A percentile compares a stretch with the other conserved stretches of the same genome.
Conservation (phyloP, 2,797 vertebrate species). For the Centropyge bicolor region DNA sequence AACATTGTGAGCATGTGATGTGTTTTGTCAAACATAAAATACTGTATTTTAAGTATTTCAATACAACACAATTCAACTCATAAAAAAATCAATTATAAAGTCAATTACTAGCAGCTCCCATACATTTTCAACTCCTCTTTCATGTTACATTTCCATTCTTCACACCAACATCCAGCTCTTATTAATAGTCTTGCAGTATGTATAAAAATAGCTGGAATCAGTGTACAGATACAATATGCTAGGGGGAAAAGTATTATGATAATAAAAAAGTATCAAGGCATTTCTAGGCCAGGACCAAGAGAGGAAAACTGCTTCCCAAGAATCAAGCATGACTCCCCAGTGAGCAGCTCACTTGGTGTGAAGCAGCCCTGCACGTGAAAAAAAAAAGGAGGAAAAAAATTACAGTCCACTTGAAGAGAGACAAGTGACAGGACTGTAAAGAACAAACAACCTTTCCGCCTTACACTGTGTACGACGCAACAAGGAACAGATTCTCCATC, state of each 20-base stretch:
- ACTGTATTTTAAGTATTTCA: background rate
- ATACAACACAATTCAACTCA: background rate
- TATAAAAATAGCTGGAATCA: slow-evolving; percentile 70
- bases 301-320: slow-evolving; percentile 66
- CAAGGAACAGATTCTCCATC: slow-evolving; percentile 54
- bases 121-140: slow-evolving; percentile 34
- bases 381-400: background rate
- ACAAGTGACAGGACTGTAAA: slow-evolving; percentile 47
- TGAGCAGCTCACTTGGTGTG: slow-evolving; percentile 47
- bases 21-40: background rate
- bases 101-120: slow-evolving; percentile 30
- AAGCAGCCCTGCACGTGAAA: background rate
- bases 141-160: slow-evolving; percentile 56
- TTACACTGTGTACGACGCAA: slow-evolving; percentile 23
- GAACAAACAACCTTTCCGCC: slow-evolving; percentile 56
- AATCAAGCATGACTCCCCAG: slow-evolving; percentile 59
- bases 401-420: slow-evolving; percentile 59
- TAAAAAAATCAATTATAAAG: slow-evolving; percentile 21
- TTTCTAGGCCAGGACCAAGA: slow-evolving; percentile 73
- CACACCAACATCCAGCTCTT: slow-evolving; percentile 50
- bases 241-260: slow-evolving; percentile 57
- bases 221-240: slow-evolving; percentile 69
- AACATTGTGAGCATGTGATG: background rate
- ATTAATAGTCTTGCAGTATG: slow-evolving; percentile 66
- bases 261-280: slow-evolving; percentile 67